Evolutionary conservation across 2,888 invertebrate genomes (phyloP).

Genomic region (Drosophila mettleri): DNA sequence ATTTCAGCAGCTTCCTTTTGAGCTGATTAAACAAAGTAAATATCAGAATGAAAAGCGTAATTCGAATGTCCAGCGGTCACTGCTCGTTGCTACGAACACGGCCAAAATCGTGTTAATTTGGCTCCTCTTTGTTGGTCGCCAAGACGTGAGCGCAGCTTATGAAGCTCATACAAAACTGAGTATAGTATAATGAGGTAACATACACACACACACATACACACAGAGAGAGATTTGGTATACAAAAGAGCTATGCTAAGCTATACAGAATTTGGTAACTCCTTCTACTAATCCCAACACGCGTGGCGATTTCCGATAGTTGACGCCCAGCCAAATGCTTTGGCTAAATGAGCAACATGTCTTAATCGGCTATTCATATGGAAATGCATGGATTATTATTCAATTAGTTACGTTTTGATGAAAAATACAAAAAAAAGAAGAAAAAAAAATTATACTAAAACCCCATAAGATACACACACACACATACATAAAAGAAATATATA

Average conservation of each 20-base stretch:
- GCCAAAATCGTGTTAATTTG: constrained; percentile 51
- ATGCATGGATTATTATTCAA: constrained; percentile 76
- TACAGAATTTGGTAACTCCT: constrained; percentile 29
- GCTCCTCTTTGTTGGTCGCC: constrained; percentile 28
- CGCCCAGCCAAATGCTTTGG: constrained; percentile 49
- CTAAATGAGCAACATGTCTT: constrained; percentile 73
- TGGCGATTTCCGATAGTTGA: constrained; percentile 52
- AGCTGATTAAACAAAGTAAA: constrained; percentile 24
- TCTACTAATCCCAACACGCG: constrained; percentile 31
- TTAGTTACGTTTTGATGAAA: constrained; percentile 70
- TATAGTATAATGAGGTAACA: constrained; percentile 13
- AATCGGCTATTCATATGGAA: constrained; percentile 79
- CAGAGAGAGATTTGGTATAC: constrained; percentile 10
- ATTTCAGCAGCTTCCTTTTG: constrained; percentile 5
- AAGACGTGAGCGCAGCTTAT: constrained; percentile 21
- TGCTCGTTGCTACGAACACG: constrained; percentile 3
- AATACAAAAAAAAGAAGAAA: constrained; percentile 51
- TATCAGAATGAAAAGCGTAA: constrained; percentile 13
- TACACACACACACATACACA: constrained; percentile 6
- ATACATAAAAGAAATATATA: constrained; percentile 11
- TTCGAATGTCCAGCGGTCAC: constrained; percentile 3
- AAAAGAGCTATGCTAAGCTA: constrained; percentile 44
- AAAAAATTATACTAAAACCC: no score
- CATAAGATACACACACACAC: constrained; percentile 41
- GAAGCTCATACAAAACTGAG: constrained; percentile 10